Conservation (phyloP, 2,888 invertebrate species). For the Epinotia bilunana region DNA sequence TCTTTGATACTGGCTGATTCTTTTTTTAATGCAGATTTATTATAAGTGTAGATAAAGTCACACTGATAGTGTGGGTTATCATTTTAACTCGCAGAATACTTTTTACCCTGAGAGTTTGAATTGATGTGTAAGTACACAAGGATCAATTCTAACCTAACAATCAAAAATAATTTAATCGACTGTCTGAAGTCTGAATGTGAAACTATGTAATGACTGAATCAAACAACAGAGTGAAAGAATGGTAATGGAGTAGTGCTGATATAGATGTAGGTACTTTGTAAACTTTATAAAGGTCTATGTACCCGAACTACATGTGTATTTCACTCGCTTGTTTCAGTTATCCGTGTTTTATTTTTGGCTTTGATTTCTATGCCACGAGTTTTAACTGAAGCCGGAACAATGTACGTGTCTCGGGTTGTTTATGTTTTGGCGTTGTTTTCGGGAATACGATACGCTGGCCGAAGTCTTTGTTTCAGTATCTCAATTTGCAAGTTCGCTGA, state of each 20-base stretch:
- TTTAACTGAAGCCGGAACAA: conserved; percentile 25
- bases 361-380: not conserved
- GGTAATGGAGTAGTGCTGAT: not conserved
- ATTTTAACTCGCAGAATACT: no score
- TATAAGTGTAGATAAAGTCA: no score
- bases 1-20: no score
- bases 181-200: no score
- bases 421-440: conserved; percentile 28
- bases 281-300: not conserved
- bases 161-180: no score
- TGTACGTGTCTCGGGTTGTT: conserved; percentile 25
- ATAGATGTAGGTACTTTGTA: not conserved
- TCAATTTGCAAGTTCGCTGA: conserved; percentile 19
- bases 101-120: no score
- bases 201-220: no score
- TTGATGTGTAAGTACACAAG: no score
- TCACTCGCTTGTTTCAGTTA: not conserved
- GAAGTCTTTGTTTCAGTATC: conserved; percentile 29
- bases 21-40: no score
- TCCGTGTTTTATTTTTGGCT: not conserved
- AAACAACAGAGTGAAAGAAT: not conserved
- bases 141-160: no score
- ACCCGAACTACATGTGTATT: not conserved
- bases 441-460: conserved; percentile 23
- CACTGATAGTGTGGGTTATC: no score